A percentile compares a stretch with the other conserved stretches of the same genome.
Conservation (phyloP, 1,140 invertebrate species). For the Hycleus cichorii region DNA sequence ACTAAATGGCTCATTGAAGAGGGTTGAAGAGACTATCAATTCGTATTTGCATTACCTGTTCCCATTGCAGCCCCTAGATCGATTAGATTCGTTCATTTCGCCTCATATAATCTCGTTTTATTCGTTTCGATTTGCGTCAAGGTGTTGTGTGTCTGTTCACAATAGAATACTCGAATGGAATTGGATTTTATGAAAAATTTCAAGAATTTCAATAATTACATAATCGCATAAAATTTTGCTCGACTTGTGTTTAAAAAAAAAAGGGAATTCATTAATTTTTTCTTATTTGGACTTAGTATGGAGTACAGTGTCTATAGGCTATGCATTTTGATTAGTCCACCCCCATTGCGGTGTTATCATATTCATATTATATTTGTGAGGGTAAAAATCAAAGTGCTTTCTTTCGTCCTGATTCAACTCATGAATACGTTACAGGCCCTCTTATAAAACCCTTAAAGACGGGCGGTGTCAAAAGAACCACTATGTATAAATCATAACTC, state of each 20-base stretch:
- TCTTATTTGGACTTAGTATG: conserved; percentile 24
- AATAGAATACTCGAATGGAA: too few relatives aligned
- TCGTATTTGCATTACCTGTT: conserved; percentile 10
- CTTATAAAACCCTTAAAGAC: conserved; percentile 24
- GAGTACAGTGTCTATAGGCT: conserved; percentile 20
- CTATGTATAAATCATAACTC: conserved; percentile 27
- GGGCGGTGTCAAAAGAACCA: conserved; percentile 18
- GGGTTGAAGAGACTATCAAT: background rate
- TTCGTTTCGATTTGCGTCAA: conserved; percentile 5
- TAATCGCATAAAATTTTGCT: too few relatives aligned
- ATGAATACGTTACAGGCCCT: conserved; percentile 28
- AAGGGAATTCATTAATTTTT: conserved; percentile 21
- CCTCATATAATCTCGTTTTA: conserved; percentile 1
- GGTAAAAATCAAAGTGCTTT: conserved; percentile 30
- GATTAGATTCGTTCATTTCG: conserved; percentile 10
- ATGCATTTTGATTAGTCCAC: conserved; percentile 30
- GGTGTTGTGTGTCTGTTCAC: background rate
- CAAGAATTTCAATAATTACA: too few relatives aligned
- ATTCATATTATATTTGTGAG: conserved; percentile 32
- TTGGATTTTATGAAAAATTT: too few relatives aligned
- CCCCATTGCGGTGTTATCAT: conserved; percentile 27
- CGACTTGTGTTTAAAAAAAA: too few relatives aligned
- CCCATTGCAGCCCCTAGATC: background rate
- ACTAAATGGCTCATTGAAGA: conserved; percentile 2
- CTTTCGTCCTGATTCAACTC: conserved; percentile 23